These are phyloP conservation scores for Coelopa frigida DNA, from an alignment of 1,140 invertebrate genomes.

Conservation along the genomic window DNA sequence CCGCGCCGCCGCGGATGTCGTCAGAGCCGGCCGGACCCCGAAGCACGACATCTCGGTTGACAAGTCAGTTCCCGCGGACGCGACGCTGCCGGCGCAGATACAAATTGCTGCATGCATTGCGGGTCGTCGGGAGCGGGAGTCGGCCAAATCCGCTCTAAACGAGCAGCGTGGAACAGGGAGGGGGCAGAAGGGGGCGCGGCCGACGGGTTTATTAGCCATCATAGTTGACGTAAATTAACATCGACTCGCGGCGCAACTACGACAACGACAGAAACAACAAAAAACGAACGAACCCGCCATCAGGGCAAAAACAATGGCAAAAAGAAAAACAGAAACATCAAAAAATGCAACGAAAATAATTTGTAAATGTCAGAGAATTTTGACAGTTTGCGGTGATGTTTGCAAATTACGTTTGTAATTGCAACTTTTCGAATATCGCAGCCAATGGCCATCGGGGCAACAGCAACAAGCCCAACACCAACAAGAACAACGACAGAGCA, in stretches of 20 bases:
- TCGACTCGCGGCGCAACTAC: conserved; percentile 4
- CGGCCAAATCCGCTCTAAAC: too few relatives aligned
- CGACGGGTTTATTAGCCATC: conserved; percentile 13
- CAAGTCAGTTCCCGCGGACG: conserved; percentile 3
- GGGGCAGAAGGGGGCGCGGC: too few relatives aligned
- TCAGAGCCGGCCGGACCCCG: too few relatives aligned
- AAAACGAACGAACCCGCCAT: background rate
- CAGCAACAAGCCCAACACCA: too few relatives aligned
- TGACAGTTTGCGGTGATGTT: conserved; percentile 19
- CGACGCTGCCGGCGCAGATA: too few relatives aligned
- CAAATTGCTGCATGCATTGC: too few relatives aligned
- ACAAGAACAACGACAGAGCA: too few relatives aligned
- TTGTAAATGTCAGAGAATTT: conserved; percentile 20
- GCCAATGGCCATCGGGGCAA: too few relatives aligned
- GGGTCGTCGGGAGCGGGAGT: too few relatives aligned
- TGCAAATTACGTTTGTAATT: conserved; percentile 20
- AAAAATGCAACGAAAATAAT: conserved; percentile 14
- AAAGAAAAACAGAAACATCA: too few relatives aligned
- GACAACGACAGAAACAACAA: background rate
- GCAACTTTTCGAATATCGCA: conserved; percentile 8
- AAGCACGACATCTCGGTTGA: conserved; percentile 14
- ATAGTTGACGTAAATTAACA: conserved; percentile 18
- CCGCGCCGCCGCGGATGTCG: too few relatives aligned
- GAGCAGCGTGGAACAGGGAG: conserved; percentile 1
- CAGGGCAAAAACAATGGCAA: background rate